Conservation (phyloP, 2,113 vertebrate species). For the Fukomys damarensis region DNA sequence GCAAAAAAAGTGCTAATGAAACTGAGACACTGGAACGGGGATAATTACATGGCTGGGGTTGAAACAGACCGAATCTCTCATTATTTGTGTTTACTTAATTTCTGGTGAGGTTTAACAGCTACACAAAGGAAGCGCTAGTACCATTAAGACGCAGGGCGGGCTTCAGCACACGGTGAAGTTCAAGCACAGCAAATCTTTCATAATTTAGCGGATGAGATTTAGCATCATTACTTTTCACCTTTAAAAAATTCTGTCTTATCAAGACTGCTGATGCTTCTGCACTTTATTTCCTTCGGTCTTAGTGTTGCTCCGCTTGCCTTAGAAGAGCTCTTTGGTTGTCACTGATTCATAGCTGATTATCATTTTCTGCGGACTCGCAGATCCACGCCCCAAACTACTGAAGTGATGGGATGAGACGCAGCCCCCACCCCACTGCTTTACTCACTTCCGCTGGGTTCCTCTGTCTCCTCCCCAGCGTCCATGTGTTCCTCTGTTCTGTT, state of each 20-base stretch:
- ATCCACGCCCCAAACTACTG: accelerated
- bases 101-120: neutral
- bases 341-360: neutral
- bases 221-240: neutral
- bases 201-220: neutral
- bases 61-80: neutral
- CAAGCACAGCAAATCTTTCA: neutral
- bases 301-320: neutral
- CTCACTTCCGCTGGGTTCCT: no score
- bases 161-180: neutral
- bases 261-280: neutral
- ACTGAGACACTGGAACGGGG: neutral
- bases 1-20: conserved; percentile 15
- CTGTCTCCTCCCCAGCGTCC: accelerated
- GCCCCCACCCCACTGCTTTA: accelerated
- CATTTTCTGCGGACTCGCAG: neutral
- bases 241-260: no score
- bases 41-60: conserved; percentile 15
- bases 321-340: neutral
- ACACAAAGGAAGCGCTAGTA: neutral
- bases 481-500: accelerated
- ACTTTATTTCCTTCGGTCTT: neutral
- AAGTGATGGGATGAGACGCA: accelerated
- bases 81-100: conserved; percentile 7
- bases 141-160: neutral